A percentile compares a stretch with the other conserved stretches of the same genome.
Conservation (phyloP, 2,113 vertebrate genomes). For the Mola mola region DNA sequence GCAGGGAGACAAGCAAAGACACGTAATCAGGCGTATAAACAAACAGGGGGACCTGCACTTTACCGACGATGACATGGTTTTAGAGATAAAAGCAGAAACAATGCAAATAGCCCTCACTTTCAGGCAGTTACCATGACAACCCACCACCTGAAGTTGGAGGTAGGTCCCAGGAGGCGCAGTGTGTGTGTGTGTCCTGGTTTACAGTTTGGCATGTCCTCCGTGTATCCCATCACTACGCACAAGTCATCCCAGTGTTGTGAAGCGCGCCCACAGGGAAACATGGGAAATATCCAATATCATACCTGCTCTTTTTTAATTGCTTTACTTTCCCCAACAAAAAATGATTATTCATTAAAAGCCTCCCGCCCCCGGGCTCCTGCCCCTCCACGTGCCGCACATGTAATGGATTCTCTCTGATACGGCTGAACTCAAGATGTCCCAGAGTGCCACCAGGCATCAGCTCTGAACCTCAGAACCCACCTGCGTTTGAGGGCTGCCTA, state of each 20-base stretch:
- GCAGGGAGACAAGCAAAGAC: constrained; percentile 33
- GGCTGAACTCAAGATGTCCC: constrained; percentile 48
- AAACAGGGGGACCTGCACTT: constrained; percentile 47
- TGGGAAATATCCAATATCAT: constrained; percentile 25
- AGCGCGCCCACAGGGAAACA: constrained; percentile 10
- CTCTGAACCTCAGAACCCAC: constrained; percentile 24
- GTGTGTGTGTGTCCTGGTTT: constrained; percentile 64
- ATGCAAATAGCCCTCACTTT: constrained; percentile 68
- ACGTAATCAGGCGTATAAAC: constrained; percentile 42
- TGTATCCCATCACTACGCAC: constrained; percentile 38
- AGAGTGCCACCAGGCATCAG: constrained; percentile 47
- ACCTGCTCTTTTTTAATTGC: constrained; percentile 44
- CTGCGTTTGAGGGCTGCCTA: constrained; percentile 26
- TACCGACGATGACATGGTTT: constrained; percentile 64
- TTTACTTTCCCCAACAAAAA: neutral
- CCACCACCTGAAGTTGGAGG: constrained; percentile 78
- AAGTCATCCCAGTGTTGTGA: constrained; percentile 38
- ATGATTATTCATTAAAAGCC: constrained; percentile 47
- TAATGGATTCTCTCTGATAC: constrained; percentile 68
- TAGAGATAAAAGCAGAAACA: constrained; percentile 75
- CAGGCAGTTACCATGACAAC: constrained; percentile 80
- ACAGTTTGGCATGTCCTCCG: constrained; percentile 54
- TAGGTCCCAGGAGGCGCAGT: constrained; percentile 73
- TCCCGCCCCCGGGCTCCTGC: constrained; percentile 2
- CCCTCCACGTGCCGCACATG: constrained; percentile 33